A percentile compares a stretch with the other conserved stretches of the same genome.
These are phyloP conservation scores for Antigone vipio DNA, from an alignment of 2,113 vertebrate species.

Conservation along the genomic window DNA sequence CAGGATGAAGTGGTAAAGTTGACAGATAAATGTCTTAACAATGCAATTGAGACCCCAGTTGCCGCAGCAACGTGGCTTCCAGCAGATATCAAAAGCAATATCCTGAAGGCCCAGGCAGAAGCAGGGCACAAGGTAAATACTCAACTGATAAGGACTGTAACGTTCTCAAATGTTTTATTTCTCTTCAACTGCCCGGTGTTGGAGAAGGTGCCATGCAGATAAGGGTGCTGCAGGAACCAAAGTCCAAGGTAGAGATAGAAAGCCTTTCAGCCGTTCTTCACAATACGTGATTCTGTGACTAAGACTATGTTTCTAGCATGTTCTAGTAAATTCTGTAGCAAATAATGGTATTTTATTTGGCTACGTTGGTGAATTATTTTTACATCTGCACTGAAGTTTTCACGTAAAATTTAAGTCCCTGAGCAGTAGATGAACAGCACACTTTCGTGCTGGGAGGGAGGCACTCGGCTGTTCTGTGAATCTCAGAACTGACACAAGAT, in stretches of 20 bases:
- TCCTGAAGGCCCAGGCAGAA: slow-evolving; percentile 90
- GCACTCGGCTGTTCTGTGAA: not conserved
- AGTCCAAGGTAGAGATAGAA: not conserved
- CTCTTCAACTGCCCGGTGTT: not conserved
- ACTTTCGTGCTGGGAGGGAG: not conserved
- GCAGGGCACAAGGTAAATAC: slow-evolving; percentile 82
- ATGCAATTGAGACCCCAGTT: slow-evolving; percentile 76
- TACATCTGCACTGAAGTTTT: not conserved
- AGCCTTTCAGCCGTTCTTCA: not conserved
- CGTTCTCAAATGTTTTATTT: not conserved
- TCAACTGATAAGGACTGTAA: not conserved
- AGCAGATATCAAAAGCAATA: slow-evolving; percentile 92
- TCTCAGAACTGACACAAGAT: not conserved
- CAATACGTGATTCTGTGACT: not conserved
- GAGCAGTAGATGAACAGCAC: not conserved
- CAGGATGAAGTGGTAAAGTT: slow-evolving; percentile 90
- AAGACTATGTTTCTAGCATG: not conserved
- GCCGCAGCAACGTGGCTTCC: slow-evolving; percentile 69
- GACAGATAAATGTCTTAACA: slow-evolving; percentile 89
- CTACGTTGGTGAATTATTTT: not conserved
- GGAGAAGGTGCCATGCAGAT: not conserved
- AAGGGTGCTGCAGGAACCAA: not conserved
- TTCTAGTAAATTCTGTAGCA: not conserved
- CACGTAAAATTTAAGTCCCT: not conserved
- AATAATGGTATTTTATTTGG: not conserved